These are phyloP conservation scores for Asbolus verrucosus DNA, from an alignment of 1,140 invertebrate species.

Conservation along the genomic window DNA sequence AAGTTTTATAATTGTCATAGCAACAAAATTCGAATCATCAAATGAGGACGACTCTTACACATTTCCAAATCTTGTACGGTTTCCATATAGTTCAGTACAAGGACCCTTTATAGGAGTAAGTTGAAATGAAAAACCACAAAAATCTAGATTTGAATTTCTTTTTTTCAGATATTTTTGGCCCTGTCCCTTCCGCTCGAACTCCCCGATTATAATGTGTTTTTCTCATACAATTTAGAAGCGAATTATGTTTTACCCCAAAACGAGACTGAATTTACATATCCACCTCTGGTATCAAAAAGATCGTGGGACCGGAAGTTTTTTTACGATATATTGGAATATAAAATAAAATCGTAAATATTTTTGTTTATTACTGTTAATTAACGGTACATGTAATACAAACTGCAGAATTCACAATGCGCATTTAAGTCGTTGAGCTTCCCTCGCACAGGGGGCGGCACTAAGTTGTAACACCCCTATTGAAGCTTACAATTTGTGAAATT, in stretches of 20 bases:
- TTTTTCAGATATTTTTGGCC: slow-evolving; percentile 72
- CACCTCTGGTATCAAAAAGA: slow-evolving; percentile 52
- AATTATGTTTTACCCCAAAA: slow-evolving; percentile 70
- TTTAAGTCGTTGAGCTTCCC: neutral
- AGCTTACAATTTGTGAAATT: slow-evolving; percentile 18
- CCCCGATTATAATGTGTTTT: slow-evolving; percentile 76
- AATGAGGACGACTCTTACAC: slow-evolving; percentile 37
- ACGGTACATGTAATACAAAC: no score
- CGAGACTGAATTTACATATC: slow-evolving; percentile 58
- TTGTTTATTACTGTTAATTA: slow-evolving; percentile 10
- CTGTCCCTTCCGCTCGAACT: slow-evolving; percentile 79
- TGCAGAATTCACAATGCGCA: no score
- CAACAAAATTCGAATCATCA: neutral
- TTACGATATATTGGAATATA: slow-evolving; percentile 58
- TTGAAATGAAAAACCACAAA: slow-evolving; percentile 2
- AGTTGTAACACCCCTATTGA: no score
- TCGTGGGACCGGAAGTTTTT: slow-evolving; percentile 53
- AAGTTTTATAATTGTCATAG: neutral
- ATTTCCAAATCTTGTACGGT: slow-evolving; percentile 49
- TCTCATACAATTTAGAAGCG: slow-evolving; percentile 83
- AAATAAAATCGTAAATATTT: slow-evolving; percentile 59
- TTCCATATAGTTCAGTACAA: slow-evolving; percentile 48
- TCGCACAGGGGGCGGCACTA: neutral
- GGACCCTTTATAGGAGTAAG: slow-evolving; percentile 54
- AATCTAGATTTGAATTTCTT: no score